Base-by-base conservation (phyloP, 1,140 invertebrate genomes). In the Drosophila arizonae region DNA sequence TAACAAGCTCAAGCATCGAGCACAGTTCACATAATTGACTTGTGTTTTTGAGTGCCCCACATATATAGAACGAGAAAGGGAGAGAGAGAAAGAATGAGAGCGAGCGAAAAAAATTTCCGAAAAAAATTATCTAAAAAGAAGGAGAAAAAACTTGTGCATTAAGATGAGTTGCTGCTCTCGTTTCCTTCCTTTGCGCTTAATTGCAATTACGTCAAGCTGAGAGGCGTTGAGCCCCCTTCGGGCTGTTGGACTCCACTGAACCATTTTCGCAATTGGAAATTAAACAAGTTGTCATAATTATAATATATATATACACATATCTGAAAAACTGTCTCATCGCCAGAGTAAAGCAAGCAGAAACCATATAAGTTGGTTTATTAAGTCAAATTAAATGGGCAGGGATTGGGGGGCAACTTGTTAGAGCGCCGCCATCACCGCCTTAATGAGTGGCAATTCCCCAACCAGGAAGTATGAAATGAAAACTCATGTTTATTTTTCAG, bases 151-250 rank as follows among this genome's bases (percentile, higher is more conserved):
- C 28, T 15, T 30, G 45, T 51, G 55, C 26, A 72, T 73, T 39
- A 64, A 52, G 66, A 13, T 45, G 62, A 64, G 61, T 58, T 64
- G 58, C 58, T 46, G 71, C 46, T 62, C 62, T 79, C 63, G 68
- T 66, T 74, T 70, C 75, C 81, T 85, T 85, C 81, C 81, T 85
- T 77, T 63, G 54, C 57, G 65, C 81, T 84, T 84, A 80, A 84
- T 84, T 84, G 81, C 81, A 85, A 85, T 85, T 85, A 85, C 77
- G 80, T 69, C 67, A 80, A 70, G 79, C 74, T 69, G 60, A 54
- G 61, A 45, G 46, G 28, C 51, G 48, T 46, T 24, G 21, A 24
- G 13, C n/a, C 39, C 2, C 36, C 15, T n/a, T 13, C 45, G 10
- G 17, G 45, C 15, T 13, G n/a, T 9, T 26, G 6, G 10, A 39